These are phyloP conservation scores for Allacma fusca DNA, from an alignment of 2,888 invertebrate genomes.

Conservation along the genomic window DNA sequence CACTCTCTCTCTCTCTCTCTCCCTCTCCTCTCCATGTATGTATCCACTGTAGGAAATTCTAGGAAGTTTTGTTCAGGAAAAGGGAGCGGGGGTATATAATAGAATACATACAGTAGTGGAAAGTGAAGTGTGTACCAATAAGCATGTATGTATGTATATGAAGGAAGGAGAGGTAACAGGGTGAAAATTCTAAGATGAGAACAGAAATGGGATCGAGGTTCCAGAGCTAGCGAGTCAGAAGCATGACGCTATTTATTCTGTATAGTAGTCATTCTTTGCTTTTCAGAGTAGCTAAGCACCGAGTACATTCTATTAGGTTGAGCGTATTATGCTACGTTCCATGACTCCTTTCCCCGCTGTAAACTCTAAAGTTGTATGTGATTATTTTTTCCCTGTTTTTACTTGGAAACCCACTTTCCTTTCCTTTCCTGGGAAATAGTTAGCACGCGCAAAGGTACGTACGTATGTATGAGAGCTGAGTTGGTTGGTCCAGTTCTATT, in stretches of 20 bases:
- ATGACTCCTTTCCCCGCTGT: not conserved
- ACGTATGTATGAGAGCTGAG: not conserved
- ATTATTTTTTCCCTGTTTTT: not conserved
- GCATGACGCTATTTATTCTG: not conserved
- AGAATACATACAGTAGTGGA: no score
- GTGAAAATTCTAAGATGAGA: slow-evolving; percentile 31
- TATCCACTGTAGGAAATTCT: not conserved
- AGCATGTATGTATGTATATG: slow-evolving; percentile 7
- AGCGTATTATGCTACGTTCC: no score
- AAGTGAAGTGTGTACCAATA: not conserved
- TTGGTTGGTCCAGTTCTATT: not conserved
- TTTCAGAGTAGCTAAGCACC: not conserved
- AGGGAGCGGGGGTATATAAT: not conserved
- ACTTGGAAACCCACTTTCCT: slow-evolving; percentile 11
- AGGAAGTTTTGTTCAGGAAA: not conserved
- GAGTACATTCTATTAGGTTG: no score
- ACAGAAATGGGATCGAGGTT: slow-evolving; percentile 29
- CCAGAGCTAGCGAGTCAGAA: not conserved
- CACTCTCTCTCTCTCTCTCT: not conserved
- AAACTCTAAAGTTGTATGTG: slow-evolving; percentile 12
- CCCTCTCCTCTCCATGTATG: not conserved
- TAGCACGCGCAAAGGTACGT: not conserved
- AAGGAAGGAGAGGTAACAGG: not conserved
- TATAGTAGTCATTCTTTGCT: not conserved
- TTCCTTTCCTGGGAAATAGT: not conserved